A percentile compares a stretch with the other conserved stretches of the same genome.
These are phyloP conservation scores for Meriones unguiculatus DNA, from an alignment of 2,113 vertebrate genomes.

Conservation along the genomic window DNA sequence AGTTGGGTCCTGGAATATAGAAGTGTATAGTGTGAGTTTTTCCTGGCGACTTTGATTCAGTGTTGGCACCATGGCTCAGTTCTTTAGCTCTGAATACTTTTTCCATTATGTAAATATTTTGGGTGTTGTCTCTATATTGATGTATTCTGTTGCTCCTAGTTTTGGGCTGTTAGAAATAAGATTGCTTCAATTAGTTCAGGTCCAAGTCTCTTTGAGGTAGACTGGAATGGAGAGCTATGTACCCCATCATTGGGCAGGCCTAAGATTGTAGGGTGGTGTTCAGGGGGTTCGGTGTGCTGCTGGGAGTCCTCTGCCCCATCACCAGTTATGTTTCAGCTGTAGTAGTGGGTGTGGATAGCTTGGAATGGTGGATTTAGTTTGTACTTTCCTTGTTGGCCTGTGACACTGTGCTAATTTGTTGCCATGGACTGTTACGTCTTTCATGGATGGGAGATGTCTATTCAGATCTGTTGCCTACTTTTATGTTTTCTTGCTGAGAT, in stretches of 20 bases:
- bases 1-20: neutral
- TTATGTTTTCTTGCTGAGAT: neutral
- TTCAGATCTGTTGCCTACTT: neutral
- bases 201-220: neutral
- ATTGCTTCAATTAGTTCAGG: neutral
- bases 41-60: too few relatives aligned
- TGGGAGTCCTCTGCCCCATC: accelerated
- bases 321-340: accelerated
- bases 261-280: neutral
- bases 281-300: neutral
- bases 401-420: neutral
- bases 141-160: neutral
- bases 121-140: neutral
- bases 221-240: neutral
- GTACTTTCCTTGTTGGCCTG: neutral
- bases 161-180: neutral
- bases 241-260: neutral
- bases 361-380: accelerated
- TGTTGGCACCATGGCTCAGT: too few relatives aligned
- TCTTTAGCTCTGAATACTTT: neutral
- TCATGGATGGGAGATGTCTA: neutral
- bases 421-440: neutral
- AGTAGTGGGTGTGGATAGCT: neutral
- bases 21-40: neutral
- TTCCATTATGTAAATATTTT: neutral